Evolutionary conservation across 2,113 vertebrate genomes (phyloP).

Genomic region (Egretta garzetta): DNA sequence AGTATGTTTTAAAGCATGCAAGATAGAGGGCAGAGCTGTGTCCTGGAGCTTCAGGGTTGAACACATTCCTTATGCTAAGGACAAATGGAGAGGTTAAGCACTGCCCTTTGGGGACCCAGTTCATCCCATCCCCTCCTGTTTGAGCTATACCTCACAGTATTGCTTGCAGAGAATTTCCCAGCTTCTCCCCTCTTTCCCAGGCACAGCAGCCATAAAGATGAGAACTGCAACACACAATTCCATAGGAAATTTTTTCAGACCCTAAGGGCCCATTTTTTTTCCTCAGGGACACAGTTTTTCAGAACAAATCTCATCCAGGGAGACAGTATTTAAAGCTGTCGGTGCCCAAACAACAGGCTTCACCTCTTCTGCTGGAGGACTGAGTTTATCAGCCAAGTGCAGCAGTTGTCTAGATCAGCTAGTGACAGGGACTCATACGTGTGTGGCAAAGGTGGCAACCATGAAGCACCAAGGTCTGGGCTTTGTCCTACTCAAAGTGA

Average conservation of each 20-base stretch:
- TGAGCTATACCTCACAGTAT: not conserved
- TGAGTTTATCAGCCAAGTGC: not conserved
- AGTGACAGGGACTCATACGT: rapidly evolving
- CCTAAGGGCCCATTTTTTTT: not conserved
- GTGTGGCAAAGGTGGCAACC: not conserved
- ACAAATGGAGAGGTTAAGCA: not conserved
- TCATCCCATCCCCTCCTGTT: not conserved
- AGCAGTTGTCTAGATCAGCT: not conserved
- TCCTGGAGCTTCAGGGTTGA: not conserved
- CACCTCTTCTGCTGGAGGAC: not conserved
- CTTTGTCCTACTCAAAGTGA: not conserved
- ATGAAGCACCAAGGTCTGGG: not conserved
- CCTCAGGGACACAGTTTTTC: not conserved
- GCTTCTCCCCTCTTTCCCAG: not conserved
- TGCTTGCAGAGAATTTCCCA: not conserved
- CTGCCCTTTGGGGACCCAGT: not conserved
- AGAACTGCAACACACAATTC: not conserved
- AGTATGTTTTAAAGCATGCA: not conserved
- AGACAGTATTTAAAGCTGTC: not conserved
- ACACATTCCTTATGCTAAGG: not conserved
- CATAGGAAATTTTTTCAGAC: not conserved
- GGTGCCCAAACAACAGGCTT: not conserved
- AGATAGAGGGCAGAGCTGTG: not conserved
- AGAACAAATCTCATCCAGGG: not conserved
- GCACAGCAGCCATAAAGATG: not conserved